Conservation (phyloP, 1,140 invertebrate genomes). For the Lamellibrachia luymesi region DNA sequence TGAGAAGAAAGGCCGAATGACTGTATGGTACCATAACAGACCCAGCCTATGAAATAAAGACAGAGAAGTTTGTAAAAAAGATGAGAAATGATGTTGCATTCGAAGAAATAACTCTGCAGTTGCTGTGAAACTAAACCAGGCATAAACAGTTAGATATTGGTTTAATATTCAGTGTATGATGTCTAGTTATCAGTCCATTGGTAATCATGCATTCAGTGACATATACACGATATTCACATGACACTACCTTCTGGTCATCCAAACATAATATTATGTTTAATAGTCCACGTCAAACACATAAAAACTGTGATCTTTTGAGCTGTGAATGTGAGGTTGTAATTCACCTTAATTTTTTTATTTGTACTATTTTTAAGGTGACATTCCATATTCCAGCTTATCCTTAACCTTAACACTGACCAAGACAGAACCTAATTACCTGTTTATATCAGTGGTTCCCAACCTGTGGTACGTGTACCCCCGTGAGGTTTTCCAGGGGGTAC, state of each 20-base stretch:
- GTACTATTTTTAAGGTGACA: no score
- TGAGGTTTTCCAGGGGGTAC: no score
- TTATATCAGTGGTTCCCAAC: background rate
- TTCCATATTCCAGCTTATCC: no score
- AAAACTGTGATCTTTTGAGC: no score
- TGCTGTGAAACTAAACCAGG: background rate
- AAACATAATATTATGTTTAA: background rate
- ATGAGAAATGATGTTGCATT: background rate
- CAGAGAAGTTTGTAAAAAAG: constrained; percentile 2
- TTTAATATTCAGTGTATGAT: background rate
- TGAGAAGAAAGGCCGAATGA: constrained; percentile 71
- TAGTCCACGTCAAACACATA: no score
- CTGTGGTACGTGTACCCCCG: no score
- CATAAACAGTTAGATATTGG: constrained; percentile 10
- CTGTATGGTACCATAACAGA: constrained; percentile 74
- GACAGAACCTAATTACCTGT: background rate
- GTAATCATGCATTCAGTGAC: background rate
- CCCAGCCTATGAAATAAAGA: constrained; percentile 60
- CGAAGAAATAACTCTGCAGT: background rate
- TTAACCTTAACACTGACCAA: background rate
- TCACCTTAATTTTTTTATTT: no score
- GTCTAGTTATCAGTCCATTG: background rate
- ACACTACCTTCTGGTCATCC: background rate
- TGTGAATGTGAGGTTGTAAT: no score
- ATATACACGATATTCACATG: background rate